Conservation (phyloP, 2,113 vertebrate species). For the Dipodomys ordii region DNA sequence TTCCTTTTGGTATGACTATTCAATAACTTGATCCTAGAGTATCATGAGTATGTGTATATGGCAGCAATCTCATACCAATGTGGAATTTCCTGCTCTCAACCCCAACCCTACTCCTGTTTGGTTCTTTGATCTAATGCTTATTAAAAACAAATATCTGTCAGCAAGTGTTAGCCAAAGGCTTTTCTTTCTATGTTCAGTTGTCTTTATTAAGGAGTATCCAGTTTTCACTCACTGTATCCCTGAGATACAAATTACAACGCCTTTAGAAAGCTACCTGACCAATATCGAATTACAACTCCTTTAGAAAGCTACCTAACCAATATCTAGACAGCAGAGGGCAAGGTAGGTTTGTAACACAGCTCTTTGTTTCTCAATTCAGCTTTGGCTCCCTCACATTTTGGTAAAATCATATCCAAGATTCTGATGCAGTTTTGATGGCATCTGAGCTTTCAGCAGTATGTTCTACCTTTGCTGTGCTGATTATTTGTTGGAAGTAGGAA, state of each 20-base stretch:
- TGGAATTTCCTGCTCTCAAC: background rate
- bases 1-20: background rate
- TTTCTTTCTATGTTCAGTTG: background rate
- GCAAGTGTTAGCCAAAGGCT: background rate
- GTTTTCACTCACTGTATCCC: too few relatives aligned
- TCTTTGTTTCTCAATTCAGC: background rate
- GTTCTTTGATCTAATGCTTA: conserved; percentile 17
- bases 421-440: conserved; percentile 4
- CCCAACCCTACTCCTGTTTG: background rate
- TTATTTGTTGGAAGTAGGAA: background rate
- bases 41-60: background rate
- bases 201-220: background rate
- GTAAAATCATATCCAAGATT: background rate
- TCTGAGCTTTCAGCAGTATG: background rate
- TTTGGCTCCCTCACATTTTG: background rate
- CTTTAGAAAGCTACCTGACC: background rate
- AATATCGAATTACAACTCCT: background rate
- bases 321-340: background rate
- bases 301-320: background rate
- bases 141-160: background rate
- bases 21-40: background rate
- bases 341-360: background rate
- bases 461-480: background rate
- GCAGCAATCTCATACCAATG: background rate
- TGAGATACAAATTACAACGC: too few relatives aligned